phyloP scores from a whole-genome alignment of 2,113 vertebrate genomes.

The Myrmophylax atrothorax region DNA sequence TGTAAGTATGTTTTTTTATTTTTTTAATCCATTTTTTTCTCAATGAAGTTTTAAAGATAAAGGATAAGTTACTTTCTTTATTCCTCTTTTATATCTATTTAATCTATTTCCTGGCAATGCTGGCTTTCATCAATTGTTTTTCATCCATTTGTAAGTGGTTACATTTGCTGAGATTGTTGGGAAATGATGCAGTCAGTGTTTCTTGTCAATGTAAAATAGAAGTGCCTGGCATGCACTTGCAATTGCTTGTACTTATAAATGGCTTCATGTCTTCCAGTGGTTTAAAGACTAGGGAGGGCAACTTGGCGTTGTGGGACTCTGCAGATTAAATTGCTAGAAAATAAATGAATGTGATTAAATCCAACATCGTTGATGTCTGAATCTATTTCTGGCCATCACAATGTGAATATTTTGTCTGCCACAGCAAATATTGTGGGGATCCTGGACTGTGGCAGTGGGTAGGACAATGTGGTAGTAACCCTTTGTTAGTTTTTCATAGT shows the following conservation, averaged over 20 bases:
- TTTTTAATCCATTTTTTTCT: background rate
- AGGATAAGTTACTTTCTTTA: background rate
- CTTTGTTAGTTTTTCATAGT: background rate
- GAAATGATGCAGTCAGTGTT: background rate
- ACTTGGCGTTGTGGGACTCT: background rate
- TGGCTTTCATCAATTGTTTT: background rate
- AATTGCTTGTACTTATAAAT: background rate
- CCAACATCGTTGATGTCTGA: background rate
- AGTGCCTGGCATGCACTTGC: background rate
- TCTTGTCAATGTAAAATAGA: background rate
- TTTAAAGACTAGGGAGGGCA: background rate
- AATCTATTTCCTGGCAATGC: background rate
- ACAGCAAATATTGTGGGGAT: background rate
- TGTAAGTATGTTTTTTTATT: accelerated
- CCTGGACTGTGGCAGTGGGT: background rate
- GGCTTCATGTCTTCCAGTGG: background rate
- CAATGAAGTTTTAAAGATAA: background rate
- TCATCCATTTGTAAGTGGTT: background rate
- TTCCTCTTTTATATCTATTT: background rate
- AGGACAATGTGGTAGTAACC: background rate
- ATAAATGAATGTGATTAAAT: background rate
- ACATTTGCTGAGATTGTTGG: background rate
- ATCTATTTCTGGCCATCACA: background rate
- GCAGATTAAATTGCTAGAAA: background rate
- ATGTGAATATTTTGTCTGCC: background rate